Evolutionary conservation across 2,113 vertebrate species (phyloP), one percentile per base, ranked within the genome.

Genomic region (Podiceps cristatus): DNA sequence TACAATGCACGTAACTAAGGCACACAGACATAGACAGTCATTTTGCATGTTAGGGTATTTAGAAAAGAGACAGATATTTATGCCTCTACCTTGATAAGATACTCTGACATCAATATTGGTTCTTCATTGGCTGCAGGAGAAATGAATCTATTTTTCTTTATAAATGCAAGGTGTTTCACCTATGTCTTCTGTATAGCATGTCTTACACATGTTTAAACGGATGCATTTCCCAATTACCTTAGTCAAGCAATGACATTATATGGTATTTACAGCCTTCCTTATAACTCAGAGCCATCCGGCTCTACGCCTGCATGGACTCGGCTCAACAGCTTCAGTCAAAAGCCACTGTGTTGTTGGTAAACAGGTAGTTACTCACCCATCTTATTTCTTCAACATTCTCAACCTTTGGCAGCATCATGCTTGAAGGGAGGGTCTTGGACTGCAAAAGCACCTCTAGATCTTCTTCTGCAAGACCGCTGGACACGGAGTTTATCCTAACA

Each of bases 321-420:
- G 33, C 50, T n/a, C 52, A 40, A 29, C n/a, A 52, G 47, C 63
- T 96, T 96, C 69, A 42, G 69, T 60, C 44, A 63, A 96, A 91
- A 95, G 44, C 40, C 71, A 56, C 45, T 10, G 13, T 15, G 40
- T 18, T 69, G 35, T 42, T 86, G 53, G 60, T 81, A 67, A 67
- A 67, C 20, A 24, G 64, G 29, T 10, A 67, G 31, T 31, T n/a
- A 94, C 99, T 99, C 94, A 99, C 99, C 99, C 99, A 99, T 79
- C 97, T 98, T 86, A 99, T 98, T 91, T 99, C 99, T 79, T 98
- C 98, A 5, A 95, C 97, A 69, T 98, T 98, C 97, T 99, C 99
- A 94, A 99, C 99, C 95, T 99, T 99, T 22, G 99, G 99, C 89
- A 99, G 96, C 99, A 99, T 99, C 83, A 99, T 96, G 90, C 99